phyloP scores from a whole-genome alignment of 1,140 invertebrate genomes.

The Drosophila triauraria region DNA sequence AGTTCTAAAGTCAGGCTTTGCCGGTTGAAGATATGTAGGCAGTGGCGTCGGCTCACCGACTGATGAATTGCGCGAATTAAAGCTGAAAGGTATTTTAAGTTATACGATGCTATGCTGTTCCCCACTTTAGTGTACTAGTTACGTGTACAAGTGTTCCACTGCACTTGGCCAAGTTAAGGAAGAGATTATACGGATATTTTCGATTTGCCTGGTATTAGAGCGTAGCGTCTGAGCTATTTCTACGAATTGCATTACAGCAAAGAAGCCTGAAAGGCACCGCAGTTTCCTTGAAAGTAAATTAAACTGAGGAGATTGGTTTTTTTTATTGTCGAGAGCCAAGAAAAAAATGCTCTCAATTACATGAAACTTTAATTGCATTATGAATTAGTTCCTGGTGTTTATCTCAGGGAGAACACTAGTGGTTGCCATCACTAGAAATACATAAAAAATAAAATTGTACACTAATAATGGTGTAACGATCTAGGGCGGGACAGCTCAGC shows the following conservation, averaged over 20 bases:
- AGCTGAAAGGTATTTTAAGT: constrained; percentile 62
- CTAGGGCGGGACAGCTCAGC: too few relatives aligned
- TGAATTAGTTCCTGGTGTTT: background rate
- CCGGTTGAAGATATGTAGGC: background rate
- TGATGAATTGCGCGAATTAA: constrained; percentile 72
- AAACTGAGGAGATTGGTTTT: background rate
- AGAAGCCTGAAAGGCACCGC: background rate
- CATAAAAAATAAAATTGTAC: too few relatives aligned
- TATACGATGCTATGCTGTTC: constrained; percentile 20
- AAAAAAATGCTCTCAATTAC: constrained; percentile 11
- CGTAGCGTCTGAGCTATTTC: constrained; percentile 17
- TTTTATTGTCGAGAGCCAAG: constrained; percentile 15
- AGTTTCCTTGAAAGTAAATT: constrained; percentile 13
- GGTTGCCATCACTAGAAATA: too few relatives aligned
- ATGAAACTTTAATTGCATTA: background rate
- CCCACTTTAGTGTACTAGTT: background rate
- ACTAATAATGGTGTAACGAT: too few relatives aligned
- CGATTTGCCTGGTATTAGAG: constrained; percentile 13
- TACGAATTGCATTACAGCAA: constrained; percentile 12
- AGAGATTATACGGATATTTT: constrained; percentile 39
- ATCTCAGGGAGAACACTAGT: constrained; percentile 1
- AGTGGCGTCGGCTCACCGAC: background rate
- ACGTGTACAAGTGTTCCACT: too few relatives aligned
- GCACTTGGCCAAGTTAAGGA: constrained; percentile 23
- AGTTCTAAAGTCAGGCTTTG: constrained; percentile 54